These are phyloP conservation scores for Priocnemis perturbator DNA, from an alignment of 2,888 invertebrate species.

Conservation along the genomic window DNA sequence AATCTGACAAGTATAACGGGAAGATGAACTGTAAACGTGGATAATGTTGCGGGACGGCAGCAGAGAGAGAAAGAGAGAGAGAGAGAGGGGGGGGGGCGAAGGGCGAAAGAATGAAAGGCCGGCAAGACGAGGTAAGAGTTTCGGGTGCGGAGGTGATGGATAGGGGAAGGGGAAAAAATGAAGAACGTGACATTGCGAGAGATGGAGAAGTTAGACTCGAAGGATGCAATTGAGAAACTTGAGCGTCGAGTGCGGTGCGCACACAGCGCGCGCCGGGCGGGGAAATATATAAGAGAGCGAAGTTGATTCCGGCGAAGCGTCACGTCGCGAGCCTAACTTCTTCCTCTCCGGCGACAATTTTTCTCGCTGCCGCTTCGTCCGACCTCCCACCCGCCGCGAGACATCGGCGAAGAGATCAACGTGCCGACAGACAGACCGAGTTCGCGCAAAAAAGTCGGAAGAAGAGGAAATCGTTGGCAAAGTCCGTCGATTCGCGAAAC, in stretches of 20 bases:
- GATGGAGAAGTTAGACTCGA: not conserved
- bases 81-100: too few species aligned
- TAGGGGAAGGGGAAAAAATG: not conserved
- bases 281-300: constrained; percentile 2
- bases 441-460: not conserved
- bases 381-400: too few species aligned
- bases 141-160: not conserved
- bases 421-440: constrained; percentile 5
- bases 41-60: too few species aligned
- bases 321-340: constrained; percentile 3
- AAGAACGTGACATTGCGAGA: too few species aligned
- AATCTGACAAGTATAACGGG: too few species aligned
- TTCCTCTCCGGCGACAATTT: not conserved
- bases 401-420: too few species aligned
- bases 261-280: not conserved
- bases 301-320: constrained; percentile 1
- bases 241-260: not conserved
- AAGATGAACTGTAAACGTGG: too few species aligned
- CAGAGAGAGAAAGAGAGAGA: not conserved
- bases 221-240: constrained; percentile 13
- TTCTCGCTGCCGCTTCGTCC: not conserved
- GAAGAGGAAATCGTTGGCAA: not conserved
- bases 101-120: not conserved
- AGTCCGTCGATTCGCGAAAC: constrained; percentile 16
- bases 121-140: not conserved